Base-by-base conservation (phyloP, 1,140 invertebrate genomes). In the Aphaenogaster ashmeadi region DNA sequence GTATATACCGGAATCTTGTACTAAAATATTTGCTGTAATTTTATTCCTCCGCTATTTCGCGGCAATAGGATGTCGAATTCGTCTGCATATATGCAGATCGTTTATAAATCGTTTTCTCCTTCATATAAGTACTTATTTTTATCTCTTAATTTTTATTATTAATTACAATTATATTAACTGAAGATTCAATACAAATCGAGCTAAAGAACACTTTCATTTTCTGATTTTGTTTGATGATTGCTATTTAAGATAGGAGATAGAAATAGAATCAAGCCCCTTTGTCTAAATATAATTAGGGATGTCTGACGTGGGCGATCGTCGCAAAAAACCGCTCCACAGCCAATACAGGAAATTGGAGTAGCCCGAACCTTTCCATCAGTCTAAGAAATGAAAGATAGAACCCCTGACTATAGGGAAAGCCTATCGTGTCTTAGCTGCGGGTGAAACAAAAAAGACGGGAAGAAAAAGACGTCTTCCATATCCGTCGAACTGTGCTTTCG, bases 401-500 rank as follows among this genome's bases (percentile, higher is more conserved):
- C 56, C 44, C 52, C 33, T 47, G 47, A 54, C 33, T 21, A 27
- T 52, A 50, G n/a, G 52, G n/a, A 47, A 50, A 52, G 54, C 74
- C 66, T 74, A 79, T 47, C 54, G 27, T 36, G 44, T 21, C 71
- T 66, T 79, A 64, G 69, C 77, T 72, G 69, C 56, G 44, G 56
- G 56, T 54, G 54, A 50, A 62, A 81, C 38, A 60, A 58, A 69
- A 67, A 72, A 66, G 60, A 7, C 33, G 3, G 4, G 33, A 79
- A 33, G 78, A 62, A 86, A 86, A 38, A 72, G 72, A 86, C 78
- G 80, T 80, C 54, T 67, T 62, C 64, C 58, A 75, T 87, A 91
- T 88, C 87, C 60, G 86, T 87, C 67, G 80, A 89, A 84, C 72
- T 84, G 87, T 80, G 79, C 87, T 67, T 60, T 90, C 33, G 87